Percentiles rank a stretch among this genome's conserved stretches.
These are phyloP conservation scores for Drosophila subpulchrella DNA, from an alignment of 1,140 invertebrate genomes.

Conservation along the genomic window DNA sequence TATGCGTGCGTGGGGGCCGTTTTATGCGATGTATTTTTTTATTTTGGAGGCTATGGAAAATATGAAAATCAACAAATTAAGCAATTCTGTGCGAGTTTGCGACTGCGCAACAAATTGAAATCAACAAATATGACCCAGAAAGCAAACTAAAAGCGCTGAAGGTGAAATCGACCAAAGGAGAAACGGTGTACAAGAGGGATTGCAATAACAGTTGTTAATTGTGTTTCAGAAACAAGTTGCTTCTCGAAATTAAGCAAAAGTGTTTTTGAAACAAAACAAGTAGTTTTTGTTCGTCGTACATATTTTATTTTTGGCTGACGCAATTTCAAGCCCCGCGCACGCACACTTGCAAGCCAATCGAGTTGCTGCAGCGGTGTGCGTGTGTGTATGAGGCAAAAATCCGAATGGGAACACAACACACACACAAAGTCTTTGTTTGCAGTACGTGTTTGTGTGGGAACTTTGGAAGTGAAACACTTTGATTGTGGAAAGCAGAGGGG, in stretches of 20 bases:
- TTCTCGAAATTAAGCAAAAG: slow-evolving; percentile 23
- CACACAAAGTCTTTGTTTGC: slow-evolving; percentile 67
- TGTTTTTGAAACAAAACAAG: slow-evolving; percentile 33
- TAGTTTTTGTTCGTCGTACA: slow-evolving; percentile 13
- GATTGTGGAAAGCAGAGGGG: slow-evolving; percentile 31
- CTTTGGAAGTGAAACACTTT: slow-evolving; percentile 51
- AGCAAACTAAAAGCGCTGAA: slow-evolving; percentile 60
- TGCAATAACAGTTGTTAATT: slow-evolving; percentile 41
- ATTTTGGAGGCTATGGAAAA: slow-evolving; percentile 61
- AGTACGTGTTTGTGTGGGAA: slow-evolving; percentile 26
- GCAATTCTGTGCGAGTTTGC: slow-evolving; percentile 53
- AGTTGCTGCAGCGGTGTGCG: slow-evolving; percentile 33
- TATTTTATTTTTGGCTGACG: slow-evolving; percentile 72
- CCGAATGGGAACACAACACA: slow-evolving; percentile 75
- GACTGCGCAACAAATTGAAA: slow-evolving; percentile 72
- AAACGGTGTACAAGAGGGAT: slow-evolving; percentile 12
- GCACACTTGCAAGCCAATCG: slow-evolving; percentile 21
- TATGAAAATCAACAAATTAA: slow-evolving; percentile 68
- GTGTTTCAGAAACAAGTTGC: slow-evolving; percentile 40
- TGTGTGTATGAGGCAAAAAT: slow-evolving; percentile 62
- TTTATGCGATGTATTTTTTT: slow-evolving; percentile 33
- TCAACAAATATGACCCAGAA: slow-evolving; percentile 83
- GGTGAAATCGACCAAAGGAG: slow-evolving; percentile 62
- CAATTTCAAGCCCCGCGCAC: slow-evolving; percentile 67
- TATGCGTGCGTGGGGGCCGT: slow-evolving; percentile 28